Conservation (phyloP, 2,797 vertebrate species). For the Glossophaga mutica region DNA sequence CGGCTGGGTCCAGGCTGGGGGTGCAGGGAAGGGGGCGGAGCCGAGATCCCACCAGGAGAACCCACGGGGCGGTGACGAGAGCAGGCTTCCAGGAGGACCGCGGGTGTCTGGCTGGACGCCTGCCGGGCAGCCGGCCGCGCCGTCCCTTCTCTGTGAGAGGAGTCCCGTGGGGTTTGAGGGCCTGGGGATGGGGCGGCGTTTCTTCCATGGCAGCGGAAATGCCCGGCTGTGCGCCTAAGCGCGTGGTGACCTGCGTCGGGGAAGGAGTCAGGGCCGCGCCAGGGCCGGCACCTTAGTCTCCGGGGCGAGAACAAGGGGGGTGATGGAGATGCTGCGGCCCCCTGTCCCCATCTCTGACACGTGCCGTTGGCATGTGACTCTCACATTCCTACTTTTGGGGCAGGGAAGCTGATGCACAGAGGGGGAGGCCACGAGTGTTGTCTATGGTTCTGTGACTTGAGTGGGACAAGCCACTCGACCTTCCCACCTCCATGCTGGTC, state of each 20-base stretch:
- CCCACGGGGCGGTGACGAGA: fast-evolving
- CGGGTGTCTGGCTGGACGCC: fast-evolving
- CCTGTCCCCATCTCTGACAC: fast-evolving
- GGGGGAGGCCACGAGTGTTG: not conserved
- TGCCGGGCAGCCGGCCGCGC: not conserved
- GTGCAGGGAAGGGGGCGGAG: too few relatives aligned
- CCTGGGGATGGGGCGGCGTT: fast-evolving
- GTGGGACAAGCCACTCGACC: not conserved
- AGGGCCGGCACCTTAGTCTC: not conserved
- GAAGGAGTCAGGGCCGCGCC: not conserved
- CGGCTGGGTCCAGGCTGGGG: fast-evolving
- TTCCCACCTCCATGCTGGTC: fast-evolving
- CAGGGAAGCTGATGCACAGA: fast-evolving
- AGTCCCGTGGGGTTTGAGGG: fast-evolving
- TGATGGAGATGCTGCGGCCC: not conserved
- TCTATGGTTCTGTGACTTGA: not conserved
- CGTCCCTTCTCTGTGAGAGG: not conserved
- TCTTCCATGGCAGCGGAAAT: fast-evolving
- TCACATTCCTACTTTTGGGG: fast-evolving
- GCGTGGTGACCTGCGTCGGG: fast-evolving
- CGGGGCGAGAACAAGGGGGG: fast-evolving
- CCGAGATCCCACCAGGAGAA: not conserved
- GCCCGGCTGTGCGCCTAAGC: fast-evolving
- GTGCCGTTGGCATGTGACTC: fast-evolving
- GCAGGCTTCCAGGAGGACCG: fast-evolving